These are phyloP conservation scores for Cyprinodon diabolis DNA, from an alignment of 2,797 vertebrate species.

Conservation along the genomic window DNA sequence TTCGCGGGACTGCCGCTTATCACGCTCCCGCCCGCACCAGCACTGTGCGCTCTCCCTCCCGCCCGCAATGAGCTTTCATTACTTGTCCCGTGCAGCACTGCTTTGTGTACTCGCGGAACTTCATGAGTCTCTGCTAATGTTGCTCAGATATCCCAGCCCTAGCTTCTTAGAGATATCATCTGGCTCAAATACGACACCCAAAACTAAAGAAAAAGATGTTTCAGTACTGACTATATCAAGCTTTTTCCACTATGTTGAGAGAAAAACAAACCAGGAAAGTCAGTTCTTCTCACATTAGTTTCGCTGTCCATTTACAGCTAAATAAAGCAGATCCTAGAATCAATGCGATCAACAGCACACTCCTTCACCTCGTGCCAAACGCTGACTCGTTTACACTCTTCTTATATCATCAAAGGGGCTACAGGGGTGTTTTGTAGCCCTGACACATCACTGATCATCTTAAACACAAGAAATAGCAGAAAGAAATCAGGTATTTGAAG, in stretches of 20 bases:
- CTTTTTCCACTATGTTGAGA: not conserved
- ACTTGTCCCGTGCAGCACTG: too few species aligned
- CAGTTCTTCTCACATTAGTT: slow-evolving; percentile 3
- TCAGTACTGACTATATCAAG: not conserved
- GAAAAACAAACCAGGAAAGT: not conserved
- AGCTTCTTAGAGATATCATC: slow-evolving; percentile 30
- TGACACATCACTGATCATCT: slow-evolving; percentile 26
- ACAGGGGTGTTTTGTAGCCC: not conserved
- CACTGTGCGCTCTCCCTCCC: too few species aligned
- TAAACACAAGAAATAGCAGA: not conserved
- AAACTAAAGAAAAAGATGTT: not conserved
- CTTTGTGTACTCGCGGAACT: too few species aligned
- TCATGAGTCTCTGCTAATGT: too few species aligned
- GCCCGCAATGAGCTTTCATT: too few species aligned
- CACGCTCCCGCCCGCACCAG: too few species aligned
- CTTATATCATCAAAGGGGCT: slow-evolving; percentile 19
- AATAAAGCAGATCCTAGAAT: slow-evolving; percentile 33
- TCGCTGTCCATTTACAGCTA: slow-evolving; percentile 25
- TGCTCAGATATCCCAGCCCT: slow-evolving; percentile 43
- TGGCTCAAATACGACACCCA: not conserved
- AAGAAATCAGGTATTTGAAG: slow-evolving; percentile 15
- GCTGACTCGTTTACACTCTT: slow-evolving; percentile 58
- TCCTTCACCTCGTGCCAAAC: slow-evolving; percentile 72
- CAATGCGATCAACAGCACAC: slow-evolving; percentile 56
- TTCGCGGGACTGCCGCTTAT: too few species aligned